phyloP scores from a whole-genome alignment of 2,113 vertebrate genomes.

The Proterorhinus semilunaris region DNA sequence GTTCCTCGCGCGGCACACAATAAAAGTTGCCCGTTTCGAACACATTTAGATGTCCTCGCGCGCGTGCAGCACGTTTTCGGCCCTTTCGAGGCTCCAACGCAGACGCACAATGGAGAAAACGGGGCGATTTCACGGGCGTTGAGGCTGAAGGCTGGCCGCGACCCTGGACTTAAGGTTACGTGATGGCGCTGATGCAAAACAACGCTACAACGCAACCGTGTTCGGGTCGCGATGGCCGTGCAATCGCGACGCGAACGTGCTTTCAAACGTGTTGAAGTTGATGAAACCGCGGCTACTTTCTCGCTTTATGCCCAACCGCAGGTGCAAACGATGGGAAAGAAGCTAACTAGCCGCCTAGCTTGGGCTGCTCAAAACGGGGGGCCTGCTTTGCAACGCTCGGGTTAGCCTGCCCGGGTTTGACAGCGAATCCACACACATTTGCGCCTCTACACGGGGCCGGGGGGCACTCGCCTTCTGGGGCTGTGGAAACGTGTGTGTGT shows the following conservation, averaged over 20 bases:
- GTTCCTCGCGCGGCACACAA: no score
- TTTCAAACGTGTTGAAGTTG: not conserved
- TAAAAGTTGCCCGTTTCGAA: no score
- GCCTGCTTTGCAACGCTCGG: constrained; percentile 38
- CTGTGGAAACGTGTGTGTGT: constrained; percentile 17
- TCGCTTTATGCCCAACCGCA: constrained; percentile 36
- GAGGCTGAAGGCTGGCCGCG: not conserved
- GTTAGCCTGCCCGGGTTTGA: constrained; percentile 2
- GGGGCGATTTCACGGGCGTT: not conserved
- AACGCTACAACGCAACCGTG: constrained; percentile 7
- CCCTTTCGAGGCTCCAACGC: no score
- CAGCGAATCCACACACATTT: constrained; percentile 28
- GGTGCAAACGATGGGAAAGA: constrained; percentile 59
- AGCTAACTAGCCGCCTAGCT: constrained; percentile 50
- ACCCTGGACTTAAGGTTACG: constrained; percentile 11
- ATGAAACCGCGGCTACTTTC: not conserved
- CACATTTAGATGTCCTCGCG: no score
- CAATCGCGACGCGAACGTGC: constrained; percentile 12
- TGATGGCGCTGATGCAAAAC: constrained; percentile 43
- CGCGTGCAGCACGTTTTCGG: no score
- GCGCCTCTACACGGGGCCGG: not conserved
- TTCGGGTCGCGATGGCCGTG: constrained; percentile 10
- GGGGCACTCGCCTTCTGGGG: constrained; percentile 5
- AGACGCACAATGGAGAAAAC: no score
- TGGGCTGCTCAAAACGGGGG: constrained; percentile 50